phyloP scores from a whole-genome alignment of 2,888 invertebrate species.

The Plebejus melissa region DNA sequence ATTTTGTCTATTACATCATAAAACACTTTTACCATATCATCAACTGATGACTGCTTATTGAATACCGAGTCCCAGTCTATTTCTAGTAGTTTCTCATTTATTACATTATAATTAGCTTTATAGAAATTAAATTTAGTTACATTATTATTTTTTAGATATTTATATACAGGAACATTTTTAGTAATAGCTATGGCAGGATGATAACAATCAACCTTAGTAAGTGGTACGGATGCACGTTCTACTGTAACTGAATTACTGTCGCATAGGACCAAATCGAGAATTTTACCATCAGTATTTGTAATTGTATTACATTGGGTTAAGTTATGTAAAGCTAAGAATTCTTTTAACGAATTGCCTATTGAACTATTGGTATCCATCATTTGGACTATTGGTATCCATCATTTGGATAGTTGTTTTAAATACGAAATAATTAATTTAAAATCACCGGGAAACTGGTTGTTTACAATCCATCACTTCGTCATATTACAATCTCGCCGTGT shows the following conservation, averaged over 20 bases:
- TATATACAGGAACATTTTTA: background rate
- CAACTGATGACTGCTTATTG: background rate
- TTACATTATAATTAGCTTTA: background rate
- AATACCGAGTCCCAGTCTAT: background rate
- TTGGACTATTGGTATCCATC: no score
- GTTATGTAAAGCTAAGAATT: constrained; percentile 6
- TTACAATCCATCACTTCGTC: no score
- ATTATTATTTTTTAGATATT: constrained; percentile 1
- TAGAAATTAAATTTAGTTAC: background rate
- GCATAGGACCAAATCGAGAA: background rate
- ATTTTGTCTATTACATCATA: background rate
- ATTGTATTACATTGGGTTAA: constrained; percentile 1
- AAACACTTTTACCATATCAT: constrained; percentile 7
- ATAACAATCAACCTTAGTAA: constrained; percentile 7
- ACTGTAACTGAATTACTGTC: background rate
- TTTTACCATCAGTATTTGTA: background rate
- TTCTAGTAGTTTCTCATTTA: background rate
- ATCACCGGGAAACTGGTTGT: no score
- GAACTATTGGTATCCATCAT: no score
- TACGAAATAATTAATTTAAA: no score
- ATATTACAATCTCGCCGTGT: no score
- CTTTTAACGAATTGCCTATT: background rate
- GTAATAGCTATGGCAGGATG: background rate
- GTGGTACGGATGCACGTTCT: background rate
- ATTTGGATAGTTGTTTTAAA: no score